These are phyloP conservation scores for Pelagia noctiluca DNA, from an alignment of 30 jellyfish, hydroid and myxozoan species.

Conservation along the genomic window DNA sequence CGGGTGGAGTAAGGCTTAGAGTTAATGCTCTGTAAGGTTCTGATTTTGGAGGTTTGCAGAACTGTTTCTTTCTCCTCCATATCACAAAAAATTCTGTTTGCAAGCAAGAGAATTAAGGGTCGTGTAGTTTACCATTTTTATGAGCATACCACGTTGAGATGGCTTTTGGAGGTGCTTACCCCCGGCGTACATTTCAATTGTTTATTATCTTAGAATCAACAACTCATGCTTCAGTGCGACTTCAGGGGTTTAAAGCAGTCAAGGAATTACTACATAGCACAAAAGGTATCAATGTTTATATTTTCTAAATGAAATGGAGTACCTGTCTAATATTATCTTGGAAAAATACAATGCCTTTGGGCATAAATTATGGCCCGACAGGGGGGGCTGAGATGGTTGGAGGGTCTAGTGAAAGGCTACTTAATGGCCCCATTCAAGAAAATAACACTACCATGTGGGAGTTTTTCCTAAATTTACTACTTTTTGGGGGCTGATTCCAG, in stretches of 20 bases:
- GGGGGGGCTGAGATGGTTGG: too few relatives aligned
- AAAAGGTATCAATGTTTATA: conserved; percentile 25
- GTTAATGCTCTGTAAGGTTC: background rate
- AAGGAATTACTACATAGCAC: conserved; percentile 22
- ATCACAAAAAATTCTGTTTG: background rate
- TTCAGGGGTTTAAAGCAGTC: conserved; percentile 57
- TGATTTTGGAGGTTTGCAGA: background rate
- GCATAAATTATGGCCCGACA: too few relatives aligned
- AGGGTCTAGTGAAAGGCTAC: too few relatives aligned
- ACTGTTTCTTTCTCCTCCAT: background rate
- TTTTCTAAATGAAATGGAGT: too few relatives aligned
- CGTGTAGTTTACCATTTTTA: background rate
- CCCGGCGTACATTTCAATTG: background rate
- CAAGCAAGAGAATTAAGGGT: background rate
- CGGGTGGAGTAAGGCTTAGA: background rate
- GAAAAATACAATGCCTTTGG: too few relatives aligned
- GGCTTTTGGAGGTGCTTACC: background rate
- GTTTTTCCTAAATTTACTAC: too few relatives aligned
- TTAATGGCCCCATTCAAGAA: too few relatives aligned
- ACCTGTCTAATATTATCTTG: too few relatives aligned
- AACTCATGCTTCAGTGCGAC: conserved; percentile 64
- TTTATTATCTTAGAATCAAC: conserved; percentile 53
- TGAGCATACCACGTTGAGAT: too few relatives aligned
- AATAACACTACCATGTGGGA: too few relatives aligned
- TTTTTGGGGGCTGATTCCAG: too few relatives aligned